phyloP scores from a whole-genome alignment of 1,140 invertebrate species.

The Drosophila lowei region DNA sequence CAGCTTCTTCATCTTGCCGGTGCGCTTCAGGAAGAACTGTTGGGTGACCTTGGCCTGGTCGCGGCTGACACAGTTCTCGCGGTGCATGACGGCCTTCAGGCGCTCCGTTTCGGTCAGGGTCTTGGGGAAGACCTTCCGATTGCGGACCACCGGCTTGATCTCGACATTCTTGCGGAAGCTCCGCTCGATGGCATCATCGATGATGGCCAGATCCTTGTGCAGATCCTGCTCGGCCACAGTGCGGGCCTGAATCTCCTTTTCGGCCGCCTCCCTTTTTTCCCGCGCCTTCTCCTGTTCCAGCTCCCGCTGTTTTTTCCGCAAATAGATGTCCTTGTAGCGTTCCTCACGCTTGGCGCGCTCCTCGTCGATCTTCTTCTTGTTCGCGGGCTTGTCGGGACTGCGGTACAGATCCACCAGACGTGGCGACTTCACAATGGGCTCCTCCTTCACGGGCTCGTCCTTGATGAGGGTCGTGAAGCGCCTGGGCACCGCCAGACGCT shows the following conservation, averaged over 20 bases:
- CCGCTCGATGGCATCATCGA: constrained; percentile 70
- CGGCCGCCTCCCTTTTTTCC: constrained; percentile 28
- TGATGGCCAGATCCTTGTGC: constrained; percentile 44
- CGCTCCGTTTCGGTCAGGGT: constrained; percentile 68
- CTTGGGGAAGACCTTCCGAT: constrained; percentile 65
- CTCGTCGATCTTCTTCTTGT: constrained; percentile 48
- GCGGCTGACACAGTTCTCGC: constrained; percentile 54
- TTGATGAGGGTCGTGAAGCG: constrained; percentile 49
- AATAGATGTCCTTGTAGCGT: constrained; percentile 72
- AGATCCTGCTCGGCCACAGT: constrained; percentile 65
- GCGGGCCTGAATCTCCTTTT: constrained; percentile 41
- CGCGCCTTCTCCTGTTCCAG: constrained; percentile 16
- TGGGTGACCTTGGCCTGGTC: constrained; percentile 61
- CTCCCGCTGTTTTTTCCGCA: constrained; percentile 49
- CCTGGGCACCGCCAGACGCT: constrained; percentile 51
- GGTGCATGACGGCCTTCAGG: constrained; percentile 64
- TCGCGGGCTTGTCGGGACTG: constrained; percentile 59
- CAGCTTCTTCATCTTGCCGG: constrained; percentile 55
- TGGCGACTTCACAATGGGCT: neutral
- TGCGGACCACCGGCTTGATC: constrained; percentile 53
- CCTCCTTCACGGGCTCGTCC: constrained; percentile 26
- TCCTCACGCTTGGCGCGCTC: constrained; percentile 52
- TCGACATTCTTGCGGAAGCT: constrained; percentile 62
- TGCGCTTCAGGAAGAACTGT: constrained; percentile 59
- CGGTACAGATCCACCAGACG: constrained; percentile 59